Evolutionary conservation across 2,113 vertebrate genomes (phyloP).

Genomic region (Physeter macrocephalus): DNA sequence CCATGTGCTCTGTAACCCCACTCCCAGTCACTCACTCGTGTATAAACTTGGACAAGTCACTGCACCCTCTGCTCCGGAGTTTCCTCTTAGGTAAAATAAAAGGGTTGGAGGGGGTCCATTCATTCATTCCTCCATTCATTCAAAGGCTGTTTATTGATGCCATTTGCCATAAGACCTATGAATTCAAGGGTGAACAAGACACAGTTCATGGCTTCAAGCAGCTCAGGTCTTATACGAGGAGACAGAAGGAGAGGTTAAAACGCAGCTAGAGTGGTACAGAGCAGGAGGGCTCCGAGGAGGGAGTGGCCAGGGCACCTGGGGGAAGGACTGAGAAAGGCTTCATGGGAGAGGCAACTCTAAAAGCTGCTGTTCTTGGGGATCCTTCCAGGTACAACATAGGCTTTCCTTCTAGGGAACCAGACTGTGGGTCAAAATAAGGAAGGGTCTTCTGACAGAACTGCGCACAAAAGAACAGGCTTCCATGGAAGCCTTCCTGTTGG

Average conservation of each 20-base stretch:
- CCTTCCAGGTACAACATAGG: background rate
- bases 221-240: background rate
- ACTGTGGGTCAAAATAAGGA: background rate
- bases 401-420: background rate
- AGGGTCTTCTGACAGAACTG: background rate
- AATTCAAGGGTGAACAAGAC: background rate
- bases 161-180: background rate
- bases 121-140: background rate
- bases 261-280: background rate
- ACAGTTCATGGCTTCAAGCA: background rate
- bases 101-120: background rate
- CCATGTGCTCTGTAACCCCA: background rate
- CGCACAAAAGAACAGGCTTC: background rate
- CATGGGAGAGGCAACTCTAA: background rate
- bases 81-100: background rate
- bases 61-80: background rate
- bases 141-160: background rate
- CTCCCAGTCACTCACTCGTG: background rate
- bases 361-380: background rate
- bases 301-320: no score
- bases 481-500: rapidly evolving
- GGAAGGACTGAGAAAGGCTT: background rate
- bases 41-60: background rate
- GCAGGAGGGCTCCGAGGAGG: background rate
- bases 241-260: background rate